Conservation (phyloP, 2,888 invertebrate species). For the Trissoscelio sp. region DNA sequence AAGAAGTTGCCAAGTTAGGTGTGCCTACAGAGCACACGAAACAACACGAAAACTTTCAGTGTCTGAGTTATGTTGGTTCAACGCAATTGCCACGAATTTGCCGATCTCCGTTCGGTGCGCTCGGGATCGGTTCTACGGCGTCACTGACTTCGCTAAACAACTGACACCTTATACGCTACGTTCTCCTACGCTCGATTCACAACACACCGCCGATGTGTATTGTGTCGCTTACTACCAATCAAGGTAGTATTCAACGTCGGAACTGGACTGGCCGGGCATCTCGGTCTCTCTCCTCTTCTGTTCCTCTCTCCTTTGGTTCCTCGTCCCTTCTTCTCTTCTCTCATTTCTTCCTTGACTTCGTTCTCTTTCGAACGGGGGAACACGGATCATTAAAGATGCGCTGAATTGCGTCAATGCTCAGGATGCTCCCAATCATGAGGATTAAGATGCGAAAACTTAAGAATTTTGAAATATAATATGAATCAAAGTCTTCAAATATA, state of each 20-base stretch:
- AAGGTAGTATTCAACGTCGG: slow-evolving; percentile 61
- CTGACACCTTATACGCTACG: slow-evolving; percentile 65
- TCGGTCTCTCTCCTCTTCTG: slow-evolving; percentile 35
- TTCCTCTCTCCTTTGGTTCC: slow-evolving; percentile 20
- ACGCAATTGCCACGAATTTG: no score
- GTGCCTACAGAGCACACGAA: slow-evolving; percentile 17
- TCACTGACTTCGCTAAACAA: slow-evolving; percentile 62
- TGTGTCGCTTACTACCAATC: slow-evolving; percentile 66
- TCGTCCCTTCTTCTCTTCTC: slow-evolving; percentile 8
- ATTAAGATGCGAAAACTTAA: no score
- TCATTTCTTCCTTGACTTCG: slow-evolving; percentile 18
- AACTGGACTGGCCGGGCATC: slow-evolving; percentile 61
- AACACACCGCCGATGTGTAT: slow-evolving; percentile 58
- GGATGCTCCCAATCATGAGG: background rate
- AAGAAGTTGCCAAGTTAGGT: slow-evolving; percentile 32
- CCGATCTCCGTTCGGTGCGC: slow-evolving; percentile 46
- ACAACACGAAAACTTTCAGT: slow-evolving; percentile 30
- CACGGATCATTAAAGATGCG: slow-evolving; percentile 22
- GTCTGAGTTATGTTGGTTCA: no score
- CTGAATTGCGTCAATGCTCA: background rate
- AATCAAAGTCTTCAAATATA: no score
- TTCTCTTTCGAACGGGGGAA: background rate
- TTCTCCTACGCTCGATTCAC: slow-evolving; percentile 67
- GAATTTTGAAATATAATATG: no score
- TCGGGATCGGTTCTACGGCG: slow-evolving; percentile 57